Conservation (phyloP, 2,888 invertebrate genomes). For the Brachycybe producta region DNA sequence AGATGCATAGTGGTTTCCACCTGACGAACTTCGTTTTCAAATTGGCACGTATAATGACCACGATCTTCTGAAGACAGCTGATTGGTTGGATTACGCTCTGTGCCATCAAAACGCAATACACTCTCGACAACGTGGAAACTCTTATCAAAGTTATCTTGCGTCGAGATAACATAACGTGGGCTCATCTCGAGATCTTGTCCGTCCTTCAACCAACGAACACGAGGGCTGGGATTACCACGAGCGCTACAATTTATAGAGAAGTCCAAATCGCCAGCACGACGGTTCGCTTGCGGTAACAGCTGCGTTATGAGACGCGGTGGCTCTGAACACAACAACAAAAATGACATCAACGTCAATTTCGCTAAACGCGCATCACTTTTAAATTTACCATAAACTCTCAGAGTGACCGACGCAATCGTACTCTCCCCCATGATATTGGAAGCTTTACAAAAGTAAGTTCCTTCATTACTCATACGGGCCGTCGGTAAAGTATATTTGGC, state of each 20-base stretch:
- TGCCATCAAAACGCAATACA: conserved; percentile 64
- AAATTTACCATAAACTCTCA: conserved; percentile 53
- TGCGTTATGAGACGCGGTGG: conserved; percentile 72
- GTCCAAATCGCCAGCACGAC: conserved; percentile 59
- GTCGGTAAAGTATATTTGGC: conserved; percentile 72
- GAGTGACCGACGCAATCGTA: conserved; percentile 63
- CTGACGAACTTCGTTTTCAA: conserved; percentile 77
- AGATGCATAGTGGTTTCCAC: conserved; percentile 81
- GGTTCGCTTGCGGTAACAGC: conserved; percentile 38
- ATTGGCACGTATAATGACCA: conserved; percentile 73
- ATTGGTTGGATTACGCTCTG: conserved; percentile 41
- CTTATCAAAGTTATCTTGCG: conserved; percentile 44
- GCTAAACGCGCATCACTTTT: neutral
- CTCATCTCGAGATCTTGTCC: conserved; percentile 21
- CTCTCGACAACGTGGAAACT: conserved; percentile 71
- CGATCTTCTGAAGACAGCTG: conserved; percentile 51
- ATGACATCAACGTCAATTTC: conserved; percentile 3
- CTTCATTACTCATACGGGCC: conserved; percentile 68
- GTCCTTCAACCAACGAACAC: conserved; percentile 69
- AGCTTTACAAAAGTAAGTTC: conserved; percentile 78
- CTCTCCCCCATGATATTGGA: conserved; percentile 79
- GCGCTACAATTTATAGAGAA: conserved; percentile 72
- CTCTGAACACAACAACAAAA: conserved; percentile 39
- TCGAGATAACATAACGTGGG: conserved; percentile 9
- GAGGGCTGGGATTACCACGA: conserved; percentile 73